Base-by-base conservation (phyloP, 2,888 invertebrate genomes). In the Sturmia bella region DNA sequence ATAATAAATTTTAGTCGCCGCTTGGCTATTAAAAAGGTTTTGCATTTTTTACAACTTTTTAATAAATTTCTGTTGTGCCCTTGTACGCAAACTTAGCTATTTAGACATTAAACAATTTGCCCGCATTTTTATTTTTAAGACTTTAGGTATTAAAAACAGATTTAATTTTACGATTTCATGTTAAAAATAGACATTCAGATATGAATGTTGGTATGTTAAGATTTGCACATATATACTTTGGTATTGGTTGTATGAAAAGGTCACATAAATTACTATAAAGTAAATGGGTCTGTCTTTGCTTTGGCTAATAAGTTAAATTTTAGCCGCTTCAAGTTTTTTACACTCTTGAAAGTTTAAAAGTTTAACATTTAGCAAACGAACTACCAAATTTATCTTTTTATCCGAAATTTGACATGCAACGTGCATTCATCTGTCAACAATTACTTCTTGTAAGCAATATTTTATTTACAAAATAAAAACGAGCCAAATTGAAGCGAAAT, bases 381-480 rank as follows among this genome's bases (percentile, higher is more conserved):
- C 78, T 79, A 32, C 32, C 32, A 32, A 32, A 84, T 84, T 83
- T 83, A 84, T 84, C 83, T 78, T 83, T 84, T 76, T 84, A 84
- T 83, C 84, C 32, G 81, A 84, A 81, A 81, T 82, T 85, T 88
- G 89, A 88, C 88, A 88, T 88, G 88, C 88, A 87, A 88, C 88
- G 86, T 85, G 88, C 88, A 88, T 88, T 88, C 88, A 88, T 86
- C 89, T 88, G 88, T 88, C 88, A 88, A 88, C 89, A 88, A 87
- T 88, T 88, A 88, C 88, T 84, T 83, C 85, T 87, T 82, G 78
- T 66, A 61, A 64, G 72, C 76, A 73, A 64, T 69, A 73, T 21
- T 64, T 70, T 43, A 66, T 56, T 32, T 37, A n/a, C 37, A 50
- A 12, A 48, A 24, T n/a, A 41, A 54, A 52, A 19, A 48, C 50